Evolutionary conservation across 2,797 vertebrate genomes (phyloP).

Genomic region (Nyctalus aviator): DNA sequence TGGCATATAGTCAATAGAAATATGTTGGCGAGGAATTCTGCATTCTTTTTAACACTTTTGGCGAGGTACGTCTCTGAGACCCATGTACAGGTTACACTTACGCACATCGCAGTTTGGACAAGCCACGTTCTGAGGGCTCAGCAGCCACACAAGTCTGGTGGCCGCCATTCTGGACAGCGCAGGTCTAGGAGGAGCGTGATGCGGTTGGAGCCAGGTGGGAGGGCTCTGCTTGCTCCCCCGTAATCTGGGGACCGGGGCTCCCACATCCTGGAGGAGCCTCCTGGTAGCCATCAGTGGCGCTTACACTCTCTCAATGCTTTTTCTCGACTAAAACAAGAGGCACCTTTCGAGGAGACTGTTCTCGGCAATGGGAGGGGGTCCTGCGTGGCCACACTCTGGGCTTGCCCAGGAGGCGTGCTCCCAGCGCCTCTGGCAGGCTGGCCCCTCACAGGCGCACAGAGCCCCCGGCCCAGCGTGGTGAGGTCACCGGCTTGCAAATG

Average conservation of each 20-base stretch:
- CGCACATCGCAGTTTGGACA: background rate
- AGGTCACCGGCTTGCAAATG: background rate
- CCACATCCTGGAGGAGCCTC: background rate
- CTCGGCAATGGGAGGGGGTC: background rate
- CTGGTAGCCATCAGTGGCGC: background rate
- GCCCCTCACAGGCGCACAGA: background rate
- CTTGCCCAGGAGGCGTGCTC: fast-evolving
- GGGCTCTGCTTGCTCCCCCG: background rate
- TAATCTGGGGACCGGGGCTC: background rate
- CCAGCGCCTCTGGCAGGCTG: background rate
- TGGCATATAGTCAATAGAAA: background rate
- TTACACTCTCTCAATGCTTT: background rate
- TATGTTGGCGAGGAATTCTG: background rate
- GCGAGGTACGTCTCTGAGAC: background rate
- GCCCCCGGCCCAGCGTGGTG: background rate
- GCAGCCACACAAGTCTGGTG: background rate
- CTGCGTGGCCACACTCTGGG: background rate
- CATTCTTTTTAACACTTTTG: background rate
- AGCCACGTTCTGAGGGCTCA: background rate
- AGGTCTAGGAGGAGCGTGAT: background rate
- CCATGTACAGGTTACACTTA: background rate
- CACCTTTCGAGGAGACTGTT: background rate
- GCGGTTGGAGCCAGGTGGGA: background rate
- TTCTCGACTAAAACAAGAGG: background rate
- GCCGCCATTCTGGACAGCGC: background rate